Evolutionary conservation across 1,140 invertebrate species (phyloP), one percentile per base, ranked within the genome.

Genomic region (Matsumurasca onukii): DNA sequence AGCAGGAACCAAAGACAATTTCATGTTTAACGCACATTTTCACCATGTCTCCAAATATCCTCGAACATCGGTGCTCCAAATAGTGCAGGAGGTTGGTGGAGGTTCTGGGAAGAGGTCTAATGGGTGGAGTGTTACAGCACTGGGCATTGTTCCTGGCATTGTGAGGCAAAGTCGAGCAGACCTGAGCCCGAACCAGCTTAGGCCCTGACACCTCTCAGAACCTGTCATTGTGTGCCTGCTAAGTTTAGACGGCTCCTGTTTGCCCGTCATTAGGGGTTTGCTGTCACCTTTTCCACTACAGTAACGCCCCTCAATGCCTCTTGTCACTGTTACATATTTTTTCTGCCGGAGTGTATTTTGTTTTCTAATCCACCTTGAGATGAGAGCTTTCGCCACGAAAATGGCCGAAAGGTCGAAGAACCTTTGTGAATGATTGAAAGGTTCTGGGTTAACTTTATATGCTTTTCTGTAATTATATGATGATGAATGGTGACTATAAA

Each of bases 171-270:
- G 39, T 12, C 39, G 39, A n/a, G n/a, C n/a, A 12, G 39, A 12
- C 39, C 39, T 12, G n/a, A n/a, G 49, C n/a, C n/a, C n/a, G n/a
- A n/a, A 3, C 49, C n/a, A 22, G 49, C n/a, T 51, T 51, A 51
- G 49, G 49, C 49, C n/a, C 24, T 51, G 49, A 51, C 49, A 51
- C 49, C 49, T 51, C 49, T 51, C 49, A n/a, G 49, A 51, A 51
- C n/a, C 49, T 20, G 17, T n/a, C 49, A 51, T 51, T 51, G 49
- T 51, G 49, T 17, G 9, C 24, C 49, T 3, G 49, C 49, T 51
- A 51, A 51, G 49, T 51, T 51, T 51, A 51, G 49, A 51, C 3
- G 49, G 49, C 24, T 3, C 49, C 24, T 5, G 49, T 51, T 51
- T 51, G 49, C 5, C 24, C 3, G 49, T 20, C 49, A 51, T 51